Evolutionary conservation across 2,888 invertebrate genomes (phyloP), one percentile per base, ranked within the genome.

Genomic region (Drosophila melanosoma): DNA sequence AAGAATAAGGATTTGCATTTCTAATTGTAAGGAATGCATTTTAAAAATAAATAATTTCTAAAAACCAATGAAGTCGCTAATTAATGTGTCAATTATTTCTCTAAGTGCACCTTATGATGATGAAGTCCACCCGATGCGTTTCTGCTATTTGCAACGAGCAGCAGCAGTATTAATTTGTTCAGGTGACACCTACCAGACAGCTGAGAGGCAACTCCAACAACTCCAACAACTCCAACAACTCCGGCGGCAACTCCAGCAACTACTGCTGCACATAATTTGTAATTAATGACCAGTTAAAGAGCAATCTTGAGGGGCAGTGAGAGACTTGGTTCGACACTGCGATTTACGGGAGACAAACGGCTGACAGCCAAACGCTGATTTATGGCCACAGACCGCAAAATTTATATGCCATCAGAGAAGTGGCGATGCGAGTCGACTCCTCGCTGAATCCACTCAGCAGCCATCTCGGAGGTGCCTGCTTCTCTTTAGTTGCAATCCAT

Each of bases 311-410:
- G 77, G 32, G 66, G 53, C 63, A 62, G 49, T 23, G 52, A 35
- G 64, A 69, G 68, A 61, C 86, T 57, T 54, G 66, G 42, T 62
- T 53, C 57, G 60, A 40, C 69, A 48, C 70, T 86, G 76, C 85
- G 86, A 90, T 87, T 87, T 87, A 79, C 83, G 76, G 68, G 67
- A 74, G 64, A 80, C 77, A 74, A 83, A 70, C 74, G 76, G 80
- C 79, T 85, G 91, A 91, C 83, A 91, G 91, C 83, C 91, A 89
- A 91, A 91, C 91, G 84, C 87, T 91, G 91, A 91, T 91, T 91
- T 91, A 91, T 91, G 85, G 81, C 81, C 83, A 79, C 65, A 83
- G 79, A 80, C 84, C 82, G 69, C 87, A 83, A 81, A 91, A 91
- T 91, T 91, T 91, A 91, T 91, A 89, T 90, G 86, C 82, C 89